A percentile compares a stretch with the other conserved stretches of the same genome.
Evolutionary conservation across 2,113 vertebrate genomes (phyloP).

Genomic region (Microcebus jonahi): DNA sequence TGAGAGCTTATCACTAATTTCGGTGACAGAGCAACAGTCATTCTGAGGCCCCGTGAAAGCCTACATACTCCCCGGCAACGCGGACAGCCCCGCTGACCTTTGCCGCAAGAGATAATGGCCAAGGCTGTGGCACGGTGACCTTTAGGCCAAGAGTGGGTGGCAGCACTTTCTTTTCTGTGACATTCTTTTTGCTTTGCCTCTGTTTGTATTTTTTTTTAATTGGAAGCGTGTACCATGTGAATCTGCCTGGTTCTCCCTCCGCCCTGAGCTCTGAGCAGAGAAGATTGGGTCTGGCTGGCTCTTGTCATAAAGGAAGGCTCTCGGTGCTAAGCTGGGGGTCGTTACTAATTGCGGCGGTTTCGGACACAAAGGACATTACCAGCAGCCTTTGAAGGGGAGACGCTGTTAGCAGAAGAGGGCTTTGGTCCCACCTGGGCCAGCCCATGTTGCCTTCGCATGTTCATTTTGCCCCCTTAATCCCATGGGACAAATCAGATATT

Average conservation of each 20-base stretch:
- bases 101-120: slow-evolving; percentile 63
- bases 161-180: slow-evolving; percentile 62
- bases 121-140: slow-evolving; percentile 42
- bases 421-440: neutral
- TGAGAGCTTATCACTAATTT: slow-evolving; percentile 40
- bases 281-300: slow-evolving; percentile 5
- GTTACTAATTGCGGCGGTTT: slow-evolving; percentile 32
- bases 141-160: slow-evolving; percentile 71
- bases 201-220: slow-evolving; percentile 70
- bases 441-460: neutral
- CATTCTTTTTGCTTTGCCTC: slow-evolving; percentile 49
- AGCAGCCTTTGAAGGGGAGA: neutral
- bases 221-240: slow-evolving; percentile 9
- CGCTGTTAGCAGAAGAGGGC: neutral
- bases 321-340: neutral
- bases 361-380: slow-evolving; percentile 53
- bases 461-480: neutral
- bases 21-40: slow-evolving; percentile 29
- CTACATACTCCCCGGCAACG: slow-evolving; percentile 45
- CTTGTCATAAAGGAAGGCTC: neutral
- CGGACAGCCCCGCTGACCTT: slow-evolving; percentile 72
- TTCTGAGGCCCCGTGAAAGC: slow-evolving; percentile 54
- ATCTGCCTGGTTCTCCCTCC: neutral
- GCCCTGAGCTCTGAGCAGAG: neutral
- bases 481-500: neutral